Percentiles rank a stretch among this genome's conserved stretches.
phyloP scores from a whole-genome alignment of 2,113 vertebrate genomes.

The Cyphomyrus discorhynchus region DNA sequence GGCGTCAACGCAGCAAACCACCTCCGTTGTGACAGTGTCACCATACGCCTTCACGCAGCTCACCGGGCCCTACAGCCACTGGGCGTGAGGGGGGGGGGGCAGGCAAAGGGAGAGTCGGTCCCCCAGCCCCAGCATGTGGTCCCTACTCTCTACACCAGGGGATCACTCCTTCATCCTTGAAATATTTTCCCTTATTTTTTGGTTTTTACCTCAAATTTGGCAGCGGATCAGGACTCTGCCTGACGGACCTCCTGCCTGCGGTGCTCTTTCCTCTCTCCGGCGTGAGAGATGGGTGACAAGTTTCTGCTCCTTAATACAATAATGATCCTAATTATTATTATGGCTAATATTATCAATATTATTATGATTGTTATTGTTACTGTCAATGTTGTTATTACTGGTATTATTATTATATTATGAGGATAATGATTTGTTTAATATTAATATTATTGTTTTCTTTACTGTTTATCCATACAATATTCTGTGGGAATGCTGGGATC shows the following conservation, averaged over 20 bases:
- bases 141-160: background rate
- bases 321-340: slow-evolving; percentile 67
- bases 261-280: slow-evolving; percentile 66
- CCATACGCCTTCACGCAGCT: slow-evolving; percentile 94
- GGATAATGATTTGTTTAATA: slow-evolving; percentile 55
- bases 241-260: slow-evolving; percentile 61
- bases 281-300: slow-evolving; percentile 62
- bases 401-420: slow-evolving; percentile 71
- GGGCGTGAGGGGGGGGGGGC: slow-evolving; percentile 64
- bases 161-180: slow-evolving; percentile 2
- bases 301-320: slow-evolving; percentile 69
- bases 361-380: slow-evolving; percentile 72
- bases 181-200: slow-evolving; percentile 46
- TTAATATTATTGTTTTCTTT: slow-evolving; percentile 56
- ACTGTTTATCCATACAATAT: slow-evolving; percentile 33
- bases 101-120: slow-evolving; percentile 23
- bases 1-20: slow-evolving; percentile 76
- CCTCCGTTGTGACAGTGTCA: slow-evolving; percentile 86
- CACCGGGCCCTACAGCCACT: slow-evolving; percentile 95
- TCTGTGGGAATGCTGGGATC: slow-evolving; percentile 47
- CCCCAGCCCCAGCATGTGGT: slow-evolving; percentile 13
- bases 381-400: slow-evolving; percentile 72
- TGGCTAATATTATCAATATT: slow-evolving; percentile 70
- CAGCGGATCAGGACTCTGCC: slow-evolving; percentile 57
- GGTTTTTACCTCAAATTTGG: slow-evolving; percentile 76